Conservation (phyloP, 1,140 invertebrate genomes). For the Ceratitis capitata region DNA sequence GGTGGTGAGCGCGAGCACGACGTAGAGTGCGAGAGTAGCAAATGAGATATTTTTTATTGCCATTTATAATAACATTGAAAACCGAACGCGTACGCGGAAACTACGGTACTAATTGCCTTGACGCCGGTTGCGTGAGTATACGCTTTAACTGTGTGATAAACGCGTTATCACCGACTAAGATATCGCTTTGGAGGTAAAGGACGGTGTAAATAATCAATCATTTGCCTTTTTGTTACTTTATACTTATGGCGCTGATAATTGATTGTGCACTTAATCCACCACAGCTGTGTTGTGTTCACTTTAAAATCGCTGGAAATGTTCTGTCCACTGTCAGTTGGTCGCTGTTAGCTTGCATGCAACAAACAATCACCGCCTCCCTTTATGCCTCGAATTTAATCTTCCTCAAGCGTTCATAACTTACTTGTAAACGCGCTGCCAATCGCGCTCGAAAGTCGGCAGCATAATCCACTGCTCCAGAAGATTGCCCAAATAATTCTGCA, state of each 20-base stretch:
- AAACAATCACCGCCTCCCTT: no score
- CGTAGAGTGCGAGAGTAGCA: not conserved
- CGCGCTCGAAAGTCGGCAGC: not conserved
- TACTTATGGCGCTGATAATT: no score
- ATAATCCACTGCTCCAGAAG: slow-evolving; percentile 4
- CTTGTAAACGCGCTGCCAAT: not conserved
- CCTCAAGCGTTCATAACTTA: not conserved
- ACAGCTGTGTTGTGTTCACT: no score
- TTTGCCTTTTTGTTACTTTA: no score
- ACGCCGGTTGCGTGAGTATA: not conserved
- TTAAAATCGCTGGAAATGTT: no score
- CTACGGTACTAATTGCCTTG: not conserved
- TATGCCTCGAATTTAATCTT: no score
- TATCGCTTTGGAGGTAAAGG: no score
- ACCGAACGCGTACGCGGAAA: not conserved
- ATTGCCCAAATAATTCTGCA: slow-evolving; percentile 5
- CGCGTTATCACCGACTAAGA: not conserved
- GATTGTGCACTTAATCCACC: no score
- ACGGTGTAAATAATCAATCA: no score
- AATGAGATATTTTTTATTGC: not conserved
- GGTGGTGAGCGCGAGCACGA: not conserved
- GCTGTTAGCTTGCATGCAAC: no score
- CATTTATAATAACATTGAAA: not conserved
- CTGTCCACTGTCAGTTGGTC: no score
- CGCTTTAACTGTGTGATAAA: not conserved